Conservation (phyloP, 2,797 vertebrate genomes). For the Danio kyathit region DNA sequence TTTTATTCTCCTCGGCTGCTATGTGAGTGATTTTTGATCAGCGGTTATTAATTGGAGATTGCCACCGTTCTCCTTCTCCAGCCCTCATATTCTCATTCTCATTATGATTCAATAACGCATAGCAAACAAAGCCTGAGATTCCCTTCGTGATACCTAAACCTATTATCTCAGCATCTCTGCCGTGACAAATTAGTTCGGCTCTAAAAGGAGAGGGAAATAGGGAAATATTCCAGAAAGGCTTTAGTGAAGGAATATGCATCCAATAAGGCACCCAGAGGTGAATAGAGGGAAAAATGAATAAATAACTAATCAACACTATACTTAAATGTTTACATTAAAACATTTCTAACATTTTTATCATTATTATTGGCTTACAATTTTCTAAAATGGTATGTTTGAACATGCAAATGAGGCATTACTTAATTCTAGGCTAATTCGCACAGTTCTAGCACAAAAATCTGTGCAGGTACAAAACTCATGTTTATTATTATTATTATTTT, state of each 20-base stretch:
- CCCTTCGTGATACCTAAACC: constrained; percentile 65
- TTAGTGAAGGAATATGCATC: not conserved
- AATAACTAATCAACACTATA: no score
- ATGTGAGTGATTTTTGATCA: constrained; percentile 43
- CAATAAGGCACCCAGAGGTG: not conserved
- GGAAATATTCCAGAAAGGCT: constrained; percentile 37
- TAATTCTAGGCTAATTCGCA: no score
- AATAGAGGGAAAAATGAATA: no score
- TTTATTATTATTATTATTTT: no score
- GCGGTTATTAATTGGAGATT: constrained; percentile 54
- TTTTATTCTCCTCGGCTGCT: not conserved
- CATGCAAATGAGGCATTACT: no score
- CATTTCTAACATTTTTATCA: no score
- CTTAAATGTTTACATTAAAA: no score
- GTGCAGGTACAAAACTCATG: no score
- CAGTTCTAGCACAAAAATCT: no score
- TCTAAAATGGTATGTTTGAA: no score
- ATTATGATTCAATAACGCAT: constrained; percentile 70
- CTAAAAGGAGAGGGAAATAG: constrained; percentile 21
- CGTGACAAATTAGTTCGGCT: constrained; percentile 72
- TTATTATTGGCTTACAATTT: no score
- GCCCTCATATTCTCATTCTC: constrained; percentile 57
- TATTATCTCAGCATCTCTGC: constrained; percentile 69
- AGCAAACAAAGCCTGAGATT: constrained; percentile 65
- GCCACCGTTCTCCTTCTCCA: constrained; percentile 34